Base-by-base conservation (phyloP, 2,888 invertebrate genomes). In the Sarcophaga rosellei region DNA sequence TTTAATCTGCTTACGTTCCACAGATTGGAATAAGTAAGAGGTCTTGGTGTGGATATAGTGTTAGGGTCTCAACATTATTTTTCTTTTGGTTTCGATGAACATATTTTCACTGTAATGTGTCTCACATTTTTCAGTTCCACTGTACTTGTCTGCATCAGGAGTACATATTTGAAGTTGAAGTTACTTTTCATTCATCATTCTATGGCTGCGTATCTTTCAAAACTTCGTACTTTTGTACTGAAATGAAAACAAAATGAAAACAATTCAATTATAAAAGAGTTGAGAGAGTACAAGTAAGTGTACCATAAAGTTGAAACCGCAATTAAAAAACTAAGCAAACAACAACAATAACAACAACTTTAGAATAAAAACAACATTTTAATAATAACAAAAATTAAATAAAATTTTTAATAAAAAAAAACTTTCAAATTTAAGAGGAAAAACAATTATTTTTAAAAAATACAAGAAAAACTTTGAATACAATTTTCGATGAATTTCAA, bases 331-430 rank as follows among this genome's bases (percentile, higher is more conserved):
- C 62, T 35, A 44, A 53, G 44, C 35, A 8, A 44, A n/a, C 35
- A 47, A 75, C 61, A 75, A 81, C 47, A 75, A n/a, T n/a, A n/a
- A 68, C 69, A 81, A 11, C 20, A 10, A 44, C 17, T 47, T 12
- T 35, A 11, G 17, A 73, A 53, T 57, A 11, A 65, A 63, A 53
- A 63, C n/a, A n/a, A 35, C 35, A 35, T 35, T 35, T 35, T 35
- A 6, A 65, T 63, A 65, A 72, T 63, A 44, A 44, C 20, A 17
- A 44, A 44, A 20, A 23, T 35, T 35, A 57, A 57, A 57, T 65
- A 62, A 63, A 70, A 6, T 53, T 70, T 57, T 35, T 35, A 35
- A 35, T 35, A 35, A 1, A 25, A 35, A 6, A 25, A 25, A 35
- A 35, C 35, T 35, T 35, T 1, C 35, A 35, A 35, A 35, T 10